Percentiles rank a stretch among this genome's conserved stretches.
phyloP scores from a whole-genome alignment of 2,113 vertebrate genomes.

The Anarhynchus alexandrinus region DNA sequence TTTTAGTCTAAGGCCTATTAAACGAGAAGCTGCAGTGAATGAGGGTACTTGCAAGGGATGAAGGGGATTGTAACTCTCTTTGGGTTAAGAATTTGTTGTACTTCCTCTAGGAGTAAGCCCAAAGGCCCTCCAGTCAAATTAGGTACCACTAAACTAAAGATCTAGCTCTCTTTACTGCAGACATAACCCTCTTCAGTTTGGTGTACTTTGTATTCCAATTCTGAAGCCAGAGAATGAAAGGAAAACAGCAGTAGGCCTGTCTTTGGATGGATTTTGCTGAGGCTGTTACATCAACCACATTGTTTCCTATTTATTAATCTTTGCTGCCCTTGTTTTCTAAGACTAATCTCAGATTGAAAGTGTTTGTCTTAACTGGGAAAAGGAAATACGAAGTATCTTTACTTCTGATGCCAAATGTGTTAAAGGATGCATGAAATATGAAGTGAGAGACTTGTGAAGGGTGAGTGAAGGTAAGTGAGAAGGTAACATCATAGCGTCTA shows the following conservation, averaged over 20 bases:
- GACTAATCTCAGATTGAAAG: slow-evolving; percentile 59
- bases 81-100: background rate
- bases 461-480: slow-evolving; percentile 19
- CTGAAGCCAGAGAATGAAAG: background rate
- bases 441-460: background rate
- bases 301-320: slow-evolving; percentile 39
- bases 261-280: background rate
- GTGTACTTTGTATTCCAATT: background rate
- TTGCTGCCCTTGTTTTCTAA: slow-evolving; percentile 45
- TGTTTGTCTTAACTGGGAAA: slow-evolving; percentile 76
- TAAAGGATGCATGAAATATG: background rate
- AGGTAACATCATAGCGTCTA: background rate
- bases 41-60: slow-evolving; percentile 30
- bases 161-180: background rate
- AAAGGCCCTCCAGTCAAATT: background rate
- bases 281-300: background rate
- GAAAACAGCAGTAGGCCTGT: background rate
- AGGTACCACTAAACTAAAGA: background rate
- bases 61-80: background rate
- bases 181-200: background rate
- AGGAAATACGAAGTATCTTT: background rate
- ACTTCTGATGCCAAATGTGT: background rate
- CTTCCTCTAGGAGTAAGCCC: background rate
- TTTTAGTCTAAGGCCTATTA: background rate
- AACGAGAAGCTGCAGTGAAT: slow-evolving; percentile 68